A percentile compares a stretch with the other conserved stretches of the same genome.
Conservation (phyloP, 2,797 vertebrate species). For the Poecilia gillii region DNA sequence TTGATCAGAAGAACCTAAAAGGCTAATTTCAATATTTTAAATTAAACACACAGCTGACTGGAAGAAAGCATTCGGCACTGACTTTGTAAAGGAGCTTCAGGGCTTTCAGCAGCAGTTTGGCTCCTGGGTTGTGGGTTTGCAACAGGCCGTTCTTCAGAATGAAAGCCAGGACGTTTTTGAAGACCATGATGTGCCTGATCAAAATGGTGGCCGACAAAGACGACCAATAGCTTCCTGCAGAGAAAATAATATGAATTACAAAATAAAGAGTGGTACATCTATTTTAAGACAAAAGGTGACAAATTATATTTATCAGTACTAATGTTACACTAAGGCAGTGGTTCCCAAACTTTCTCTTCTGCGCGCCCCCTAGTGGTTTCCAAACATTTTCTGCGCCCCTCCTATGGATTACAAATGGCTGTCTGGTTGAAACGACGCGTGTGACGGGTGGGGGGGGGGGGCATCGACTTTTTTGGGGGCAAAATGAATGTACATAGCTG, state of each 20-base stretch:
- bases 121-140: slow-evolving; percentile 28
- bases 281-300: not conserved
- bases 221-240: slow-evolving; percentile 66
- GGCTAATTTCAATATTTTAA: not conserved
- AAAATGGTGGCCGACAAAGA: slow-evolving; percentile 60
- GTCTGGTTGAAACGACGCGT: no score
- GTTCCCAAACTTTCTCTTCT: no score
- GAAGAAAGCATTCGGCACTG: slow-evolving; percentile 29
- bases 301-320: not conserved
- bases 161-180: slow-evolving; percentile 70
- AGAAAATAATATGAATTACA: not conserved
- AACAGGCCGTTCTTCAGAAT: slow-evolving; percentile 62
- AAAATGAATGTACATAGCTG: no score
- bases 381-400: no score
- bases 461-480: no score
- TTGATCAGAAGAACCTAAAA: not conserved
- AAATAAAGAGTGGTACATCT: not conserved
- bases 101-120: slow-evolving; percentile 63
- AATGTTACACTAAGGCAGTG: not conserved
- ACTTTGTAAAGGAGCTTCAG: slow-evolving; percentile 78
- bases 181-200: slow-evolving; percentile 73
- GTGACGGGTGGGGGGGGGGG: no score
- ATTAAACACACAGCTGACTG: not conserved
- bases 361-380: no score
- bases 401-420: no score